Evolutionary conservation across 2,113 vertebrate genomes (phyloP).

Genomic region (Aplodontia rufa): DNA sequence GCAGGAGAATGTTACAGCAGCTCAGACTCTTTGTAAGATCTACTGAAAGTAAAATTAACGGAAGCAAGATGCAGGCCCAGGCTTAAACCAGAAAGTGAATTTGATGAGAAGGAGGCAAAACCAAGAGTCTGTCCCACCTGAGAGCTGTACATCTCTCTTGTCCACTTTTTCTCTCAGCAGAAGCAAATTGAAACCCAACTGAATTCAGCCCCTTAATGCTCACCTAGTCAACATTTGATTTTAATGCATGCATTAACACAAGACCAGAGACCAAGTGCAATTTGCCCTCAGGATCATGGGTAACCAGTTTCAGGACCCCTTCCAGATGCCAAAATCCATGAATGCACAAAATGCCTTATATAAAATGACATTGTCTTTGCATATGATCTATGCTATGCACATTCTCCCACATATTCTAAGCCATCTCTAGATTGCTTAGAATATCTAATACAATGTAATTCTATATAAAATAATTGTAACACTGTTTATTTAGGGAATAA

Average conservation of each 20-base stretch:
- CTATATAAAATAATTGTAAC: not conserved
- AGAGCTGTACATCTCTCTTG: not conserved
- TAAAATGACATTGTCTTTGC: not conserved
- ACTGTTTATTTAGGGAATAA: not conserved
- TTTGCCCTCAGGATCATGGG: not conserved
- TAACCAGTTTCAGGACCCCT: not conserved
- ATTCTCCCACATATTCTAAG: not conserved
- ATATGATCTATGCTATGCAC: no score
- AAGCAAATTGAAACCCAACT: not conserved
- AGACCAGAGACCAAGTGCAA: not conserved
- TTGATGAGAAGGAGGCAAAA: not conserved
- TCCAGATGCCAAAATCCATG: not conserved
- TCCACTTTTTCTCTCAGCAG: not conserved
- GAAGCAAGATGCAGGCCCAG: not conserved
- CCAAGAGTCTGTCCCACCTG: not conserved
- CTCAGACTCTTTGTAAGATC: constrained; percentile 9
- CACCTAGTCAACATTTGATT: not conserved
- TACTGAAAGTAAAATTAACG: not conserved
- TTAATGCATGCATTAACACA: accelerated
- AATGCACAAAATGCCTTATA: not conserved
- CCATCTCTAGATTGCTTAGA: not conserved
- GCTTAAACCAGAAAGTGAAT: not conserved
- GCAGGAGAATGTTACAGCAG: constrained; percentile 8
- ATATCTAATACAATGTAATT: not conserved
- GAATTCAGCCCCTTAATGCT: not conserved